Conservation (phyloP, 2,797 vertebrate species). For the Telmatherina bonti region DNA sequence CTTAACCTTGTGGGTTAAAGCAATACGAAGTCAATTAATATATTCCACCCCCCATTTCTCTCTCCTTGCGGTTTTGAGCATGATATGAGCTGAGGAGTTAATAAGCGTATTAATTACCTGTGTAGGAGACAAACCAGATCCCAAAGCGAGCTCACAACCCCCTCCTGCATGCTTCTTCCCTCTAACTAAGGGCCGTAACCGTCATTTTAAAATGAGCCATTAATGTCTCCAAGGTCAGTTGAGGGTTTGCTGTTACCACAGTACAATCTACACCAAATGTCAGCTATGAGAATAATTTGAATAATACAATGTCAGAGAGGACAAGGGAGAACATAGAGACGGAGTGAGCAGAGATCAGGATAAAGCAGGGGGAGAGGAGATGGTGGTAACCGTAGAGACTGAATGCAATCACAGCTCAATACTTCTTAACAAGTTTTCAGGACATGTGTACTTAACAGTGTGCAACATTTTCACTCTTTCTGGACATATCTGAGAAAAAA, state of each 20-base stretch:
- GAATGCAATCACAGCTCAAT: conserved; percentile 27
- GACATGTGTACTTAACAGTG: not conserved
- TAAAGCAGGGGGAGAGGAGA: conserved; percentile 3
- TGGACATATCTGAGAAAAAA: conserved; percentile 7
- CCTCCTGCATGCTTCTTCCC: not conserved
- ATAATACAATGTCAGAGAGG: conserved; percentile 63
- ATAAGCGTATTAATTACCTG: conserved; percentile 80
- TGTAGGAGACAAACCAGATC: conserved; percentile 69
- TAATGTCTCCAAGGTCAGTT: conserved; percentile 61
- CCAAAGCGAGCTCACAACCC: conserved; percentile 33
- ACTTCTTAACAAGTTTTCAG: conserved; percentile 3
- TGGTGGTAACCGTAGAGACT: conserved; percentile 28
- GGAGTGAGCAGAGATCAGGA: conserved; percentile 3
- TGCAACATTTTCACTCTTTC: conserved; percentile 20
- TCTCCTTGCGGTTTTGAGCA: conserved; percentile 55
- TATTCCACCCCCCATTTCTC: conserved; percentile 50
- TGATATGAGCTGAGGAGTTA: conserved; percentile 72
- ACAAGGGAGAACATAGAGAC: conserved; percentile 15
- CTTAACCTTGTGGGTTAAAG: conserved; percentile 38
- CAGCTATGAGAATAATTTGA: conserved; percentile 67
- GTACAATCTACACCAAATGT: conserved; percentile 44
- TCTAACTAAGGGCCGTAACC: conserved; percentile 17
- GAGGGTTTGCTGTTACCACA: conserved; percentile 36
- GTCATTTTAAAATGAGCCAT: conserved; percentile 61
- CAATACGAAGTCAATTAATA: conserved; percentile 52